These are phyloP conservation scores for Hyalella azteca DNA, from an alignment of 2,888 invertebrate species.

Conservation along the genomic window DNA sequence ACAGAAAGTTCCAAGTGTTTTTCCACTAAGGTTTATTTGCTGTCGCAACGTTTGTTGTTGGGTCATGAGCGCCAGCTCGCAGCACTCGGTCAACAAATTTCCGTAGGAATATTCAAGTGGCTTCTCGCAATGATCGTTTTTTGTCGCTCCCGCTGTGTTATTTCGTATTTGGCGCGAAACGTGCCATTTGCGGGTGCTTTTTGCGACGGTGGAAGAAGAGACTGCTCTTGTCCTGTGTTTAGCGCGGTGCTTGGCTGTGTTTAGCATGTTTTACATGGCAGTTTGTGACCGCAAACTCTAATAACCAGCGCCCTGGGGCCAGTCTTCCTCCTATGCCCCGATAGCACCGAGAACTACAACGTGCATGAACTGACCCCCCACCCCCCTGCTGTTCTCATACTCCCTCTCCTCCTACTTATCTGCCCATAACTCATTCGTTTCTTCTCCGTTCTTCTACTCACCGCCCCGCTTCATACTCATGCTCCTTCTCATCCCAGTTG, in stretches of 20 bases:
- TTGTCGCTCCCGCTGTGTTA: background rate
- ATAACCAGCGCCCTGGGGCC: conserved; percentile 8
- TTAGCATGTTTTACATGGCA: conserved; percentile 37
- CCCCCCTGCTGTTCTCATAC: too few relatives aligned
- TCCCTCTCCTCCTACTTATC: too few relatives aligned
- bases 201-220: conserved; percentile 20
- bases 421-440: too few relatives aligned
- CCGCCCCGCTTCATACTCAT: too few relatives aligned
- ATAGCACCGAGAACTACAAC: background rate
- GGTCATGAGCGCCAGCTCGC: too few relatives aligned
- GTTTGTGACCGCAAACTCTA: conserved; percentile 29
- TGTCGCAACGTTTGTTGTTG: too few relatives aligned
- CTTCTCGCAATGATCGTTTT: background rate
- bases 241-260: conserved; percentile 33
- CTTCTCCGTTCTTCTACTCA: too few relatives aligned
- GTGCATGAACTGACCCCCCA: too few relatives aligned
- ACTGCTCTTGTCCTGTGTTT: conserved; percentile 33
- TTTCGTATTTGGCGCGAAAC: conserved; percentile 13
- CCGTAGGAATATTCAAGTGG: background rate
- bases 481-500: too few relatives aligned
- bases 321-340: conserved; percentile 1
- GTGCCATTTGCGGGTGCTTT: conserved; percentile 18
- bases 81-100: background rate
- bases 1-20: too few relatives aligned
- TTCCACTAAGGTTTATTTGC: too few relatives aligned